These are phyloP conservation scores for Agrochola lychnidis DNA, from an alignment of 2,888 invertebrate genomes.

Conservation along the genomic window DNA sequence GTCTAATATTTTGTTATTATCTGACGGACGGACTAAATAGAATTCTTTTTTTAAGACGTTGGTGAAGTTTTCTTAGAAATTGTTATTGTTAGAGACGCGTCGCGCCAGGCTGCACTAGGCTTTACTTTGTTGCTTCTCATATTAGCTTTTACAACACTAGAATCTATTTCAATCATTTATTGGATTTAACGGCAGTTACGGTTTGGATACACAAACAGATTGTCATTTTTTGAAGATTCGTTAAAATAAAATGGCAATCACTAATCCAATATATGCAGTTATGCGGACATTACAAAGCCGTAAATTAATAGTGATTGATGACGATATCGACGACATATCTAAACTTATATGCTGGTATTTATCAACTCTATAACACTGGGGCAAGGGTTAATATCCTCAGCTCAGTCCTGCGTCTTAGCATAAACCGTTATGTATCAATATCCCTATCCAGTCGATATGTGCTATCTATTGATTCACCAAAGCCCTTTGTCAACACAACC, in stretches of 20 bases:
- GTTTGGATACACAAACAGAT: constrained; percentile 19
- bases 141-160: neutral
- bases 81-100: too few relatives aligned
- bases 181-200: neutral
- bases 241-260: constrained; percentile 31
- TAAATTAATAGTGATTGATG: constrained; percentile 81
- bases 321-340: constrained; percentile 46
- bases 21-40: too few relatives aligned
- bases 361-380: constrained; percentile 39
- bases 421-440: constrained; percentile 30
- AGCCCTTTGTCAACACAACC: constrained; percentile 14
- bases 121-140: constrained; percentile 12
- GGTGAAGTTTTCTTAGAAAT: too few relatives aligned
- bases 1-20: too few relatives aligned
- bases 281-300: constrained; percentile 44
- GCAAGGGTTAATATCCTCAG: constrained; percentile 72
- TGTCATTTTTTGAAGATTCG: constrained; percentile 27
- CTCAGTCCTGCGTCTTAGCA: constrained; percentile 37
- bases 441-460: constrained; percentile 19
- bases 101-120: too few relatives aligned
- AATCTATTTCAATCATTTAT: constrained; percentile 23
- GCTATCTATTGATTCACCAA: constrained; percentile 35
- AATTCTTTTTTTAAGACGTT: too few relatives aligned
- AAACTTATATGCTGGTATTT: constrained; percentile 59
- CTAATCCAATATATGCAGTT: constrained; percentile 44